phyloP scores from a whole-genome alignment of 64 coral and sea anemone genomes.

The Dendronephthya gigantea region DNA sequence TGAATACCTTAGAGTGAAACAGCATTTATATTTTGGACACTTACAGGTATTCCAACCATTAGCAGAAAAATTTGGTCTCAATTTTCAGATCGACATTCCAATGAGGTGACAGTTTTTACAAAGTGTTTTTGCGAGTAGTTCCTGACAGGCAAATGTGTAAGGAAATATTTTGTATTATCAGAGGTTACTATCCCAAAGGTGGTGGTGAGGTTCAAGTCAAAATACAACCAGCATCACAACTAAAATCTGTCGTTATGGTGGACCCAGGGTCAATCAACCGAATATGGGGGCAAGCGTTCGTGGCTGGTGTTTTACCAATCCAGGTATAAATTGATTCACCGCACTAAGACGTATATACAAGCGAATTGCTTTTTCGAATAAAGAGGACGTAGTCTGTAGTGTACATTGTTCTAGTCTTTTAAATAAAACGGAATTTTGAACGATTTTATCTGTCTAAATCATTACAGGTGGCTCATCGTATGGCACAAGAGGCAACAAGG shows the following conservation, averaged over 20 bases:
- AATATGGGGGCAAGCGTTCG: constrained; percentile 68
- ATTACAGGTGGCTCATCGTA: constrained; percentile 68
- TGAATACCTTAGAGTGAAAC: too few species aligned
- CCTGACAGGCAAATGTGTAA: not conserved
- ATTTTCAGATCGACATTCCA: constrained; percentile 58
- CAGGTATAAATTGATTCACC: constrained; percentile 50
- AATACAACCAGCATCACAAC: constrained; percentile 51
- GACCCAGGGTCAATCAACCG: constrained; percentile 53
- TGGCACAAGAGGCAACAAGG: constrained; percentile 63
- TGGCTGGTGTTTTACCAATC: constrained; percentile 79
- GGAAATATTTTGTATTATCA: not conserved
- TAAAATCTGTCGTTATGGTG: constrained; percentile 52
- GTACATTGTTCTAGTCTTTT: not conserved
- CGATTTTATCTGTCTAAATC: not conserved
- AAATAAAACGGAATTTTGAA: too few species aligned
- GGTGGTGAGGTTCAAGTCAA: constrained; percentile 67
- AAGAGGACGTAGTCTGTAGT: not conserved
- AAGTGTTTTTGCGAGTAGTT: too few species aligned
- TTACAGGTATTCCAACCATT: constrained; percentile 64
- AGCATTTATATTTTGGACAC: not conserved
- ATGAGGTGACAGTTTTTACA: constrained; percentile 28
- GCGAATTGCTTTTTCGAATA: too few species aligned
- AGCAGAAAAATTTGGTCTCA: constrained; percentile 67
- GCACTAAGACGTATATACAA: too few species aligned
- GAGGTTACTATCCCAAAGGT: constrained; percentile 95